These are phyloP conservation scores for Ectropis grisescens DNA, from an alignment of 1,140 invertebrate species.

Conservation along the genomic window DNA sequence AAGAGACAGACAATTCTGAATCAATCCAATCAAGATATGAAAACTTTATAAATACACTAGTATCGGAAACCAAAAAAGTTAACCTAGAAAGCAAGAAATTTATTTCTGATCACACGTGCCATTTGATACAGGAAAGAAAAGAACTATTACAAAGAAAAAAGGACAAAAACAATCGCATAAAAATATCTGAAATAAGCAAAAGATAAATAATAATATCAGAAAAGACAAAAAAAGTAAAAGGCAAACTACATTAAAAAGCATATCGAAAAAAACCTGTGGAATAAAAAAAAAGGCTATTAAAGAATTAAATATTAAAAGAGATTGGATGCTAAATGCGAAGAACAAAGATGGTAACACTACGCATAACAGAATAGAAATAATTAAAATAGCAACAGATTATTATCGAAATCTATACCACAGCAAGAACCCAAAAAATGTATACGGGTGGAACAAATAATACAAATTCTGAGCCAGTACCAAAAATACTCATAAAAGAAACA, in stretches of 20 bases:
- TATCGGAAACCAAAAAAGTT: conserved; percentile 6
- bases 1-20: conserved; percentile 1
- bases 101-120: conserved; percentile 8
- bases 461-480: conserved; percentile 6
- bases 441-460: conserved; percentile 1
- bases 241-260: conserved; percentile 7
- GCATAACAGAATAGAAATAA: conserved; percentile 7
- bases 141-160: conserved; percentile 12
- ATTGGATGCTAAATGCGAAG: conserved; percentile 12
- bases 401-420: conserved; percentile 8
- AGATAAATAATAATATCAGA: conserved; percentile 10
- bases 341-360: not conserved
- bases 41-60: conserved; percentile 5
- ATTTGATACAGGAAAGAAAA: conserved; percentile 12
- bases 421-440: too few relatives aligned
- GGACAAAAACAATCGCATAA: conserved; percentile 8
- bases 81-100: conserved; percentile 4
- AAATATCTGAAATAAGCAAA: conserved; percentile 18
- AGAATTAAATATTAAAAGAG: conserved; percentile 7
- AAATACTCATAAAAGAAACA: conserved; percentile 10
- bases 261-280: conserved; percentile 15
- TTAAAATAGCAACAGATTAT: conserved; percentile 5
- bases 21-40: conserved; percentile 11
- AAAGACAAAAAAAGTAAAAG: conserved; percentile 14
- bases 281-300: conserved; percentile 17